Percentiles rank a stretch among this genome's conserved stretches.
Conservation (phyloP, 2,888 invertebrate genomes). For the Apodemia duryi region DNA sequence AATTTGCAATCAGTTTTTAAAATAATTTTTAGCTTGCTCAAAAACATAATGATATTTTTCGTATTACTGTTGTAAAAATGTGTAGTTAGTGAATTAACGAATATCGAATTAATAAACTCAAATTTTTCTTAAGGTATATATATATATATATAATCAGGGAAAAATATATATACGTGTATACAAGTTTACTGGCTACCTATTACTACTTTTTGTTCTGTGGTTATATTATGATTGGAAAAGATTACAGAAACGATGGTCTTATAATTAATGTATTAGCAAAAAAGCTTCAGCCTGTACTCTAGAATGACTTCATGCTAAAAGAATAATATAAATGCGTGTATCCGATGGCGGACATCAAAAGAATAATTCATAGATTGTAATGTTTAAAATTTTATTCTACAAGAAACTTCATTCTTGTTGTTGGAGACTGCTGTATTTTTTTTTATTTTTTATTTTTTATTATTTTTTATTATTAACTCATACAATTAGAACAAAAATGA, state of each 20-base stretch:
- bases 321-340: constrained; percentile 42
- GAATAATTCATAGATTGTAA: constrained; percentile 34
- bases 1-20: too few species aligned
- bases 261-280: background rate
- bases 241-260: background rate
- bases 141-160: too few species aligned
- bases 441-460: background rate
- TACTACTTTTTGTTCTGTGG: background rate
- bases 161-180: too few species aligned
- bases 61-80: too few species aligned
- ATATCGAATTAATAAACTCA: too few species aligned
- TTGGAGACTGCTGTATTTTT: background rate
- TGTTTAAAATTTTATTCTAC: constrained; percentile 7
- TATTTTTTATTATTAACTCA: too few species aligned
- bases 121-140: too few species aligned
- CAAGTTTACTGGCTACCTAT: background rate
- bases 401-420: background rate
- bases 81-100: too few species aligned
- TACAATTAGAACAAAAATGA: background rate
- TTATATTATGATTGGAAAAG: background rate
- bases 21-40: too few species aligned
- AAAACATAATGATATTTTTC: too few species aligned
- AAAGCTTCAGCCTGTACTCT: constrained; percentile 31
- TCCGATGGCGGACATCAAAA: constrained; percentile 38
- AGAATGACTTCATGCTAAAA: constrained; percentile 63